Conservation (phyloP, 2,888 invertebrate species). For the Drosophila robusta region DNA sequence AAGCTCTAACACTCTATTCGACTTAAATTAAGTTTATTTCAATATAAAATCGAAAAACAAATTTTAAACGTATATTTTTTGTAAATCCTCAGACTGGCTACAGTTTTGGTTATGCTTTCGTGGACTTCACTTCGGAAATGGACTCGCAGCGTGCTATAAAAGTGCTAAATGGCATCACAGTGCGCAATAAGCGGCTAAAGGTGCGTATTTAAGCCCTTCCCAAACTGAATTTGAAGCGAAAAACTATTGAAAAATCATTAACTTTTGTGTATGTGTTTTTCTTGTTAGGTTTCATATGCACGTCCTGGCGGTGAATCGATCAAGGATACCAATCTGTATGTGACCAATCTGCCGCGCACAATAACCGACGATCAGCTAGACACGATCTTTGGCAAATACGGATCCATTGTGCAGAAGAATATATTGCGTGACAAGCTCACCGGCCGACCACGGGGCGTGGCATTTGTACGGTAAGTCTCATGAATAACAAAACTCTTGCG, state of each 20-base stretch:
- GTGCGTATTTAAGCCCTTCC: conserved; percentile 83
- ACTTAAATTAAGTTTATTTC: too few relatives aligned
- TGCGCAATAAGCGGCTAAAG: conserved; percentile 96
- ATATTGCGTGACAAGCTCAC: conserved; percentile 95
- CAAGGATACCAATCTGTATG: conserved; percentile 97
- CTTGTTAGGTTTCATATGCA: conserved; percentile 92
- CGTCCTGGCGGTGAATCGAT: conserved; percentile 96
- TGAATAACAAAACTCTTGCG: not conserved
- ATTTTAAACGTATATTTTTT: not conserved
- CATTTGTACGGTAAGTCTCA: conserved; percentile 92
- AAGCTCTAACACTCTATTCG: too few relatives aligned
- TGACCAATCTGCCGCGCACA: conserved; percentile 95
- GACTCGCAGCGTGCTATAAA: conserved; percentile 95
- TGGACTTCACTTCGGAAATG: conserved; percentile 94
- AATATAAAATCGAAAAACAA: not conserved
- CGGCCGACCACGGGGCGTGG: conserved; percentile 94
- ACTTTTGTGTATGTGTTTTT: not conserved
- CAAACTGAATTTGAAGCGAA: too few relatives aligned
- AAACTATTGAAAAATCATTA: not conserved
- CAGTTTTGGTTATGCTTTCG: conserved; percentile 98
- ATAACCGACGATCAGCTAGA: conserved; percentile 93
- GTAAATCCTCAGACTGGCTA: conserved; percentile 90
- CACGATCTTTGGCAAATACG: conserved; percentile 94
- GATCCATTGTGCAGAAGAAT: conserved; percentile 96
- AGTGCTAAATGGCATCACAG: conserved; percentile 93